Percentiles rank a stretch among this genome's conserved stretches.
Conservation (phyloP, 2,888 invertebrate genomes). For the Didymodactylos carnosus region DNA sequence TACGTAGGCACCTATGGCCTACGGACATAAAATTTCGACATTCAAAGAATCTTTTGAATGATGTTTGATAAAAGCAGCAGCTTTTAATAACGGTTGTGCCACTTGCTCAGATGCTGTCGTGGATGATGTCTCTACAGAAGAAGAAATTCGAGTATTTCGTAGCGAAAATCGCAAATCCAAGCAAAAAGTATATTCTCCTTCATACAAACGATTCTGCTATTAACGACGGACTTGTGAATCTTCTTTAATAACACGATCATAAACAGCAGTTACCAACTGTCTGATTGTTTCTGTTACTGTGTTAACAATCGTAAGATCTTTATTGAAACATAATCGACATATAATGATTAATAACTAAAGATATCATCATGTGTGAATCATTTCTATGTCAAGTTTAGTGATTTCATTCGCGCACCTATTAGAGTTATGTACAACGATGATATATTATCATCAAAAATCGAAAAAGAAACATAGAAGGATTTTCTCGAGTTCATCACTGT, state of each 20-base stretch:
- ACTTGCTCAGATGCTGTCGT: too few species aligned
- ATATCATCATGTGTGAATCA: background rate
- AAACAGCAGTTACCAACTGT: slow-evolving; percentile 63
- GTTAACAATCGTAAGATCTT: slow-evolving; percentile 80
- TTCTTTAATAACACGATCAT: slow-evolving; percentile 37
- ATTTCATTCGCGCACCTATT: too few species aligned
- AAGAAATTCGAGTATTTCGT: too few species aligned
- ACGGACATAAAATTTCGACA: background rate
- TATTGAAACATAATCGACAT: slow-evolving; percentile 25
- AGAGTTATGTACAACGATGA: too few species aligned
- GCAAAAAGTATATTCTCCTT: background rate
- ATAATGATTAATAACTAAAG: background rate
- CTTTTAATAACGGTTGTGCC: background rate
- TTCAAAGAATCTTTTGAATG: background rate
- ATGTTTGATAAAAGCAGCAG: background rate
- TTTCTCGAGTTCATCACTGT: too few species aligned
- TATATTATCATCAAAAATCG: too few species aligned
- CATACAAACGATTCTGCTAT: background rate
- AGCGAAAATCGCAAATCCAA: too few species aligned
- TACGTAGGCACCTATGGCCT: slow-evolving; percentile 4
- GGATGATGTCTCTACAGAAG: too few species aligned
- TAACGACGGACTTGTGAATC: too few species aligned
- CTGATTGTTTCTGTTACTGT: slow-evolving; percentile 92
- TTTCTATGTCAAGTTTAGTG: background rate
- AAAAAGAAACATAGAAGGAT: too few species aligned